Evolutionary conservation across 2,888 invertebrate genomes (phyloP).

Genomic region (Dryadula phaetusa): DNA sequence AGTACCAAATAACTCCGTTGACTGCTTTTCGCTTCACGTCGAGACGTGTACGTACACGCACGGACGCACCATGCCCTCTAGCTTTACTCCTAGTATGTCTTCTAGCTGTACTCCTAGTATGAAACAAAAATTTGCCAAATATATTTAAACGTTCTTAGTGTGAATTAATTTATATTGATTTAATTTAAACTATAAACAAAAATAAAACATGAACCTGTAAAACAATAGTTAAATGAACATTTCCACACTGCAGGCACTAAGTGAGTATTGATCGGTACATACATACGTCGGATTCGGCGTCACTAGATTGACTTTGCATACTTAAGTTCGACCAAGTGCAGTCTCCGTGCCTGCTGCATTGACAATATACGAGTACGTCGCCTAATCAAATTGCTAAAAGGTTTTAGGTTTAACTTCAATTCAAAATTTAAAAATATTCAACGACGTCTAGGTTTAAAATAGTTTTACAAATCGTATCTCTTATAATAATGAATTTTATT

Average conservation of each 20-base stretch:
- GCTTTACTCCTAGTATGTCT: no score
- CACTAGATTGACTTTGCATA: conserved; percentile 31
- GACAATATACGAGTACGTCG: conserved; percentile 19
- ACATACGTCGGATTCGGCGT: conserved; percentile 14
- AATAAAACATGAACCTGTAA: not conserved
- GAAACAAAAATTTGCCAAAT: no score
- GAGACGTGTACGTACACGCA: no score
- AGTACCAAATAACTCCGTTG: no score
- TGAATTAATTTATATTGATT: no score
- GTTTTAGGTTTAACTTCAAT: not conserved
- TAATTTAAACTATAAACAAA: no score
- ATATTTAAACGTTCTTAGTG: no score
- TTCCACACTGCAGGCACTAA: not conserved
- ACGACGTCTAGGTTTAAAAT: no score
- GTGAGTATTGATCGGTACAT: conserved; percentile 15
- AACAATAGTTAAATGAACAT: not conserved
- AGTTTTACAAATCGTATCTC: not conserved
- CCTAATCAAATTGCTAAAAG: not conserved
- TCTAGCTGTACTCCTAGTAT: no score
- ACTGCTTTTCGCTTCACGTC: no score
- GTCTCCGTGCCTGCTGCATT: conserved; percentile 2
- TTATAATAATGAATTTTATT: not conserved
- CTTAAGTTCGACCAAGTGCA: conserved; percentile 29
- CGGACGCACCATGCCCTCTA: no score
- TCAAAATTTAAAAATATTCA: not conserved